These are phyloP conservation scores for Trochalopteron elliotii DNA, from an alignment of 2,113 vertebrate species.

Conservation along the genomic window DNA sequence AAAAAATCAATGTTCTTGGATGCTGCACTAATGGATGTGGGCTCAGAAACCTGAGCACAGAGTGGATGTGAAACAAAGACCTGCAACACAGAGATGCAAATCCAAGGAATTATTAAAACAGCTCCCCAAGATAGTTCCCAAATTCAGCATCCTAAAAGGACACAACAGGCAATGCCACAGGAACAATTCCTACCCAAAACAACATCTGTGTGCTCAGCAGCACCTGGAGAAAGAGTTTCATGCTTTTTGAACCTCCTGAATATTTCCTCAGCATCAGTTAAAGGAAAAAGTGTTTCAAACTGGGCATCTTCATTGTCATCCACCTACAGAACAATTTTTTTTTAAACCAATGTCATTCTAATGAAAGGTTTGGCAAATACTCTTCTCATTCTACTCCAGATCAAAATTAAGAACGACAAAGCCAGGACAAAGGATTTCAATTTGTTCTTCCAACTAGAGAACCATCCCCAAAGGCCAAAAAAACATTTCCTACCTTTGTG, in stretches of 20 bases:
- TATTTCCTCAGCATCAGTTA: background rate
- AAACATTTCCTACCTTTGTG: background rate
- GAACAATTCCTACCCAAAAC: background rate
- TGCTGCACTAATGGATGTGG: constrained; percentile 23
- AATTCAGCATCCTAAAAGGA: background rate
- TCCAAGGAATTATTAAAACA: background rate
- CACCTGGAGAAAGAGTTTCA: background rate
- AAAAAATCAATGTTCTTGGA: background rate
- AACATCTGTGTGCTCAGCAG: background rate
- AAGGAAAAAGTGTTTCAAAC: background rate
- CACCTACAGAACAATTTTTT: background rate
- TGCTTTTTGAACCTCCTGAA: background rate
- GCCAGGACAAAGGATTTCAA: background rate
- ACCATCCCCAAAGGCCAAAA: background rate
- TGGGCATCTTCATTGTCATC: background rate
- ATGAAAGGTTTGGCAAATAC: background rate
- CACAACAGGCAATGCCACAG: background rate
- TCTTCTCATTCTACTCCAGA: background rate
- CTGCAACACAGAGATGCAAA: background rate
- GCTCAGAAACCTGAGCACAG: background rate
- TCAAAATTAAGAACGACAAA: background rate
- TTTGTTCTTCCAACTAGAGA: background rate
- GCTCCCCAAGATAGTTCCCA: background rate
- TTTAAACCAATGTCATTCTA: background rate
- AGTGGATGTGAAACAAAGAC: background rate